A percentile compares a stretch with the other conserved stretches of the same genome.
Conservation (phyloP, 2,113 vertebrate species). For the Antechinus flavipes region DNA sequence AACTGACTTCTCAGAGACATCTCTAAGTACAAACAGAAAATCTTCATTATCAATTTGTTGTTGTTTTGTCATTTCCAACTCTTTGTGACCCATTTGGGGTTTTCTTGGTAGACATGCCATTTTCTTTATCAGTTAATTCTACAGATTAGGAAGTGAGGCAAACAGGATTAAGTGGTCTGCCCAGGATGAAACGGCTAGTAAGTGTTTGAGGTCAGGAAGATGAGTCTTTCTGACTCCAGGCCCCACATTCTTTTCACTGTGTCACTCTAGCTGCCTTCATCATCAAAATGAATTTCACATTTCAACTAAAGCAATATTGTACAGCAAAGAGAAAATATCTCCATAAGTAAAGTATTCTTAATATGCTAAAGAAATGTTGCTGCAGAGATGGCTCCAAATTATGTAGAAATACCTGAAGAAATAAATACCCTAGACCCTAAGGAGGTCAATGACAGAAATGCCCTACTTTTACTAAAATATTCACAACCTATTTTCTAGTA, state of each 20-base stretch:
- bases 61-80: neutral
- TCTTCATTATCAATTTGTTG: constrained; percentile 6
- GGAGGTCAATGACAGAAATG: neutral
- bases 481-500: neutral
- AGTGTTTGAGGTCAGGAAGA: neutral
- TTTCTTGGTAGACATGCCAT: neutral
- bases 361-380: neutral
- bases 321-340: constrained; percentile 63
- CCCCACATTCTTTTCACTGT: neutral
- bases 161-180: neutral
- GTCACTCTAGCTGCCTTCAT: neutral
- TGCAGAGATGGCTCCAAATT: constrained; percentile 15
- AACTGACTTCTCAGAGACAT: no score
- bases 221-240: neutral
- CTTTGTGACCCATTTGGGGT: neutral
- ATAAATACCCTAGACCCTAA: neutral
- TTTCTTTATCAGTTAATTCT: neutral
- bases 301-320: constrained; percentile 51
- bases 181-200: neutral
- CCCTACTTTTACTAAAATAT: neutral
- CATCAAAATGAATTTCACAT: constrained; percentile 45
- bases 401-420: neutral
- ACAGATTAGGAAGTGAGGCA: neutral
- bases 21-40: no score
- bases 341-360: constrained; percentile 52